A percentile compares a stretch with the other conserved stretches of the same genome.
These are phyloP conservation scores for Monopterus albus DNA, from an alignment of 2,113 vertebrate species.

Conservation along the genomic window DNA sequence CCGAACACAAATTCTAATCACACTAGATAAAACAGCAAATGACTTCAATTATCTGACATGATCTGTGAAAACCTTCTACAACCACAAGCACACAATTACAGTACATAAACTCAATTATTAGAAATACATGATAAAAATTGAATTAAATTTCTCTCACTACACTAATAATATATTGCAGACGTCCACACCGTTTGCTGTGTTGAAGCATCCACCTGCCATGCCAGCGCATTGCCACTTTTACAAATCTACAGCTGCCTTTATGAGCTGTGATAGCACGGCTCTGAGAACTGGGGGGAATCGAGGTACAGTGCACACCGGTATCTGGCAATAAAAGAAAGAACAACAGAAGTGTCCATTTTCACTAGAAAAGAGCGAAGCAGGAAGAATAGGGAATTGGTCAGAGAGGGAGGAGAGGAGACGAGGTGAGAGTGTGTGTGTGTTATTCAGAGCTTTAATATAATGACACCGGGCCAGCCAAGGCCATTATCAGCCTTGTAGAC, in stretches of 20 bases:
- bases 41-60: not conserved
- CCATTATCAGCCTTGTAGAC: slow-evolving; percentile 65
- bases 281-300: slow-evolving; percentile 30
- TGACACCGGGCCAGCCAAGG: slow-evolving; percentile 54
- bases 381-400: slow-evolving; percentile 34
- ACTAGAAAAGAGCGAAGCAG: slow-evolving; percentile 17
- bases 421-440: slow-evolving; percentile 17
- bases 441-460: slow-evolving; percentile 68
- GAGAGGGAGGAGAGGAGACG: slow-evolving; percentile 9
- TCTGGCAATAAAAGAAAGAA: slow-evolving; percentile 61
- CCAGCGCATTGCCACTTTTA: slow-evolving; percentile 29
- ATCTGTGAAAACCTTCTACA: not conserved
- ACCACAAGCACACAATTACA: not conserved
- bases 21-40: not conserved
- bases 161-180: not conserved
- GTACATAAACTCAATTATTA: slow-evolving; percentile 1
- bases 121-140: not conserved
- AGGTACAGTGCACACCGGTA: slow-evolving; percentile 12
- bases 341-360: slow-evolving; percentile 60
- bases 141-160: not conserved
- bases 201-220: slow-evolving; percentile 46
- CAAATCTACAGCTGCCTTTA: slow-evolving; percentile 46
- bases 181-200: slow-evolving; percentile 17
- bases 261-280: slow-evolving; percentile 40
- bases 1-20: not conserved